Evolutionary conservation across 2,888 invertebrate genomes (phyloP), one percentile per base, ranked within the genome.

Genomic region (Dynastes tityus): DNA sequence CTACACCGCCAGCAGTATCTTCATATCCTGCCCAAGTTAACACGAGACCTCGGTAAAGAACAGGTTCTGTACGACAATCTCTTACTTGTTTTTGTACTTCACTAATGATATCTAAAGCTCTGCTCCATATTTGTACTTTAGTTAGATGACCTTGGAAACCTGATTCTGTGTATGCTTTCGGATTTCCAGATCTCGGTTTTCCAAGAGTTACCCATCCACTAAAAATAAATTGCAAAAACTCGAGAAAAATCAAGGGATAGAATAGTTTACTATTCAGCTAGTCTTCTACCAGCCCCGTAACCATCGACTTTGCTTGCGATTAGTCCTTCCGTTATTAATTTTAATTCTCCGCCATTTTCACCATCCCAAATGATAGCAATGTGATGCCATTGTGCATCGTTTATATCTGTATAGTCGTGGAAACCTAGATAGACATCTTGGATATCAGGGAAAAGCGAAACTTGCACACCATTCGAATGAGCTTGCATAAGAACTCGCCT

Each of bases 331-430:
- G 98, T 98, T 73, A 98, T 96, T 32, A 98, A 91, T 77, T 96
- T 96, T 64, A 98, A 90, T 87, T 95, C 94, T 27, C 97, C 97
- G 4, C 95, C 95, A 77, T 94, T 94, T 79, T 91, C 92, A 55
- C 97, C 96, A 85, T 97, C 95, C 98, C 98, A 98, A n/a, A 97
- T 95, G 75, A 98, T 91, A 55, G 97, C 97, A 45, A 98, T 94
- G 85, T 98, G 97, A 90, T 98, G 98, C 98, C 98, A 98, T 86
- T 97, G 97, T 2, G 97, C 98, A 86, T 98, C 98, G 86, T 98
- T 98, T 27, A 98, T 94, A 0, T 97, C 97, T 0, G 97, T 96
- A 84, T 96, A 97, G 88, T 97, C 96, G 75, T 96, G 93, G 89
- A 97, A 97, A 83, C 96, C 95, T 61, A 97, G 89, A 89, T 97